A percentile compares a stretch with the other conserved stretches of the same genome.
Evolutionary conservation across 2,113 vertebrate genomes (phyloP).

Genomic region (Tichodroma muraria): DNA sequence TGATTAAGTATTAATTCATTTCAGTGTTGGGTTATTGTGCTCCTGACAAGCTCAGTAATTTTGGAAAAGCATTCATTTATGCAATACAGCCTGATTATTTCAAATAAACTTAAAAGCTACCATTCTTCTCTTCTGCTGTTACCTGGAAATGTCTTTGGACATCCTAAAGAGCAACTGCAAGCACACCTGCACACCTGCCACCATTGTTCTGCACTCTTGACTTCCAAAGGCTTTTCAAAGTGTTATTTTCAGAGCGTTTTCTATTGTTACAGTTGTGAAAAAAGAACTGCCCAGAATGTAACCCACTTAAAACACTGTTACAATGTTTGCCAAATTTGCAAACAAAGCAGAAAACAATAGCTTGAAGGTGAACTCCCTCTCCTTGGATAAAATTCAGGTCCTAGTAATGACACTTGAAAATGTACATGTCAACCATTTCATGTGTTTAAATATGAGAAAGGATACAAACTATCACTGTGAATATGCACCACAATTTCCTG

Average conservation of each 20-base stretch:
- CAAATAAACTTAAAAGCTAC: background rate
- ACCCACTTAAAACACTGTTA: background rate
- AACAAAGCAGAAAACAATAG: background rate
- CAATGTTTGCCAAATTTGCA: background rate
- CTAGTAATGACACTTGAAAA: background rate
- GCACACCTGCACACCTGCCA: background rate
- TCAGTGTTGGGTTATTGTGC: rapidly evolving
- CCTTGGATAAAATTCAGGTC: background rate
- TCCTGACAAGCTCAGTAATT: background rate
- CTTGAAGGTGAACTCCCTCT: background rate
- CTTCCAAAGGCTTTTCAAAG: background rate
- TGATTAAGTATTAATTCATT: background rate
- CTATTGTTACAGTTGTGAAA: background rate
- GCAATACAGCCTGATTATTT: background rate
- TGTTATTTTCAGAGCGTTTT: background rate
- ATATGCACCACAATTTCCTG: background rate
- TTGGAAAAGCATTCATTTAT: background rate
- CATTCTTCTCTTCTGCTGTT: background rate
- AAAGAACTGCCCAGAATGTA: background rate
- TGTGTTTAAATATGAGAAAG: background rate
- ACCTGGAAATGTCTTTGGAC: background rate
- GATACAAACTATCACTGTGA: background rate
- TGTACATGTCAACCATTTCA: background rate
- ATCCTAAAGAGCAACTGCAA: background rate
- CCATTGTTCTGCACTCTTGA: background rate